These are phyloP conservation scores for Eupleurogrammus muticus DNA, from an alignment of 2,797 vertebrate genomes.

Conservation along the genomic window DNA sequence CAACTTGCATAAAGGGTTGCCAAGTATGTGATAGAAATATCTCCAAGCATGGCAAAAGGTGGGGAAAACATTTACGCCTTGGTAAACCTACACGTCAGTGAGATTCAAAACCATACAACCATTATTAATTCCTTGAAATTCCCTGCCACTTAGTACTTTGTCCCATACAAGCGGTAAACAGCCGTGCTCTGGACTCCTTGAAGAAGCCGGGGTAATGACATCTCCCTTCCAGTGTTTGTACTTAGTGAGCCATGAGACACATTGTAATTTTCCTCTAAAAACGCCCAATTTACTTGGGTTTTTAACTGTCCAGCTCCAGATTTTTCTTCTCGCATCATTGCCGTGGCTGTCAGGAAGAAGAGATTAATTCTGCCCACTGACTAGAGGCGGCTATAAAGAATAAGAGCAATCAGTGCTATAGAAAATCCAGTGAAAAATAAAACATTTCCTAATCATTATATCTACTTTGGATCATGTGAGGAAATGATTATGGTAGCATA, in stretches of 20 bases:
- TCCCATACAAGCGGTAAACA: conserved; percentile 22
- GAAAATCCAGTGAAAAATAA: conserved; percentile 23
- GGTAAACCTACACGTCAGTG: conserved; percentile 1
- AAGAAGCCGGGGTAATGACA: conserved; percentile 39
- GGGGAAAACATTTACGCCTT: background rate
- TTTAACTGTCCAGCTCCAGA: conserved; percentile 42
- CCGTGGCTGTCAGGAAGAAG: conserved; percentile 48
- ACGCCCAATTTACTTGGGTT: conserved; percentile 48
- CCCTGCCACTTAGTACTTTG: conserved; percentile 16
- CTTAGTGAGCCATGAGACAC: conserved; percentile 45
- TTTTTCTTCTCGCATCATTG: conserved; percentile 46
- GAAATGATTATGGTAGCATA: conserved; percentile 9
- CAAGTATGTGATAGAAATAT: background rate
- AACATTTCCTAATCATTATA: conserved; percentile 15
- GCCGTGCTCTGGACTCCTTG: conserved; percentile 1
- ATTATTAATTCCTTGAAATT: conserved; percentile 24
- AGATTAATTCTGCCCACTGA: conserved; percentile 37
- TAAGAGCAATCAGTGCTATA: conserved; percentile 17
- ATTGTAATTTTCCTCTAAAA: conserved; percentile 55
- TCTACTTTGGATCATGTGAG: conserved; percentile 13
- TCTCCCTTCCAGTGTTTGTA: conserved; percentile 30
- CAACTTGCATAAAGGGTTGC: background rate
- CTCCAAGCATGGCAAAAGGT: background rate
- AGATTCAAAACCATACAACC: background rate
- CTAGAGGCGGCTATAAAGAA: conserved; percentile 15